Base-by-base conservation (phyloP, 2,797 vertebrate genomes). In the Schizothorax lantsangensis region DNA sequence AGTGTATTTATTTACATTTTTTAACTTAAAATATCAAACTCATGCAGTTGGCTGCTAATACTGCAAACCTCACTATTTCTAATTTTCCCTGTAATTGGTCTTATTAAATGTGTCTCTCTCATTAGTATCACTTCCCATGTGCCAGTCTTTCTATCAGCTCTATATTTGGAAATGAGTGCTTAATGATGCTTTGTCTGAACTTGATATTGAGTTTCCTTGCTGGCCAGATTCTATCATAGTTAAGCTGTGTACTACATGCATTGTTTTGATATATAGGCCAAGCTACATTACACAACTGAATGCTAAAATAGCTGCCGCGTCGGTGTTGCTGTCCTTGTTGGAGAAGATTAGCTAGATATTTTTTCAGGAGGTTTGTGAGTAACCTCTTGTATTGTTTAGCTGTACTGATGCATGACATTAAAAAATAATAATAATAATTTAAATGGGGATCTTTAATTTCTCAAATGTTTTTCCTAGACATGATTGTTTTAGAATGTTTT, bases 231-330 rank as follows among this genome's bases (percentile, higher is more conserved):
- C 84, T 66, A 81, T 79, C 82, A 85, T 74, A 83, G 81, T 86
- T 90, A 87, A 78, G 62, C 69, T 77, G 75, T 75, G 81, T 54
- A 86, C 86, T 84, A 84, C 85, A 90, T 87, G 84, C 84, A 84
- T 88, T 90, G 88, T 90, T 90, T 84, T 89, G 45, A 89, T 87
- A 90, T 89, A 83, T 87, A 86, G 89, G 88, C 88, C 88, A 86
- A 82, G 88, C 88, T 86, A 81, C 72, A 87, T 89, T 90, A 89
- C 84, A 88, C 86, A 89, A 90, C 83, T 33, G 72, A 82, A 84
- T 81, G 40, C 72, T 84, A 90, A 90, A 90, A 90, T 90, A 89
- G 88, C 84, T 83, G 6, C 72, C 57, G 87, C 36, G 64, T 90
- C 59, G 57, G 84, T 86, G 84, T 86, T 84, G 81, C 77, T 87